Evolutionary conservation across 1,140 invertebrate species (phyloP).

Genomic region (Microvelia longipes): DNA sequence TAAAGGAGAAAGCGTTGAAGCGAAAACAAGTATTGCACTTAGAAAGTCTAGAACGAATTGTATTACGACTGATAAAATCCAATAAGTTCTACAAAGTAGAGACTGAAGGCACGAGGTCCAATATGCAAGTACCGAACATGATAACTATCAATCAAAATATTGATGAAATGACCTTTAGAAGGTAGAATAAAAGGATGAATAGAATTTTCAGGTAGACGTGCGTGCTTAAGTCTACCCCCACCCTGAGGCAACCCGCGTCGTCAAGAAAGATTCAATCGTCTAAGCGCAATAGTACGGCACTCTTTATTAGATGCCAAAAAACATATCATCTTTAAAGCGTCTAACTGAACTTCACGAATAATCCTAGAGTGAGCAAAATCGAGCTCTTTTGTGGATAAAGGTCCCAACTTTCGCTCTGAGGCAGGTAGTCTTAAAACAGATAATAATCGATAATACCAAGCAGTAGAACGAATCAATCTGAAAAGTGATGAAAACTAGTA

Average conservation of each 20-base stretch:
- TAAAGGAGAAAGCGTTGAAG: background rate
- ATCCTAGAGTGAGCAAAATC: background rate
- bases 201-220: slow-evolving; percentile 17
- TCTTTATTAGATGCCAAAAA: background rate
- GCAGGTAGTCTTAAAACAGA: background rate
- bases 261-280: slow-evolving; percentile 25
- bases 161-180: slow-evolving; percentile 18
- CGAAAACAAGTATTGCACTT: background rate
- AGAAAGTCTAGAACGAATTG: background rate
- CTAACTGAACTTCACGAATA: background rate
- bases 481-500: background rate
- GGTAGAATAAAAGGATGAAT: slow-evolving; percentile 27
- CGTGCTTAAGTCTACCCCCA: slow-evolving; percentile 28
- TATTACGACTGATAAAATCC: background rate
- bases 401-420: background rate
- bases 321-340: background rate
- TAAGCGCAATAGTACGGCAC: background rate
- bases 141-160: slow-evolving; percentile 19
- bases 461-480: background rate
- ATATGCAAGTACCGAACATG: slow-evolving; percentile 23
- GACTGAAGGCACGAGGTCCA: slow-evolving; percentile 12
- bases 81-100: background rate
- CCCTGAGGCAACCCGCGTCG: slow-evolving; percentile 26
- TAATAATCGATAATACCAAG: background rate
- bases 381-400: background rate